Conservation (phyloP, 2,113 vertebrate genomes). For the Lampris incognitus region DNA sequence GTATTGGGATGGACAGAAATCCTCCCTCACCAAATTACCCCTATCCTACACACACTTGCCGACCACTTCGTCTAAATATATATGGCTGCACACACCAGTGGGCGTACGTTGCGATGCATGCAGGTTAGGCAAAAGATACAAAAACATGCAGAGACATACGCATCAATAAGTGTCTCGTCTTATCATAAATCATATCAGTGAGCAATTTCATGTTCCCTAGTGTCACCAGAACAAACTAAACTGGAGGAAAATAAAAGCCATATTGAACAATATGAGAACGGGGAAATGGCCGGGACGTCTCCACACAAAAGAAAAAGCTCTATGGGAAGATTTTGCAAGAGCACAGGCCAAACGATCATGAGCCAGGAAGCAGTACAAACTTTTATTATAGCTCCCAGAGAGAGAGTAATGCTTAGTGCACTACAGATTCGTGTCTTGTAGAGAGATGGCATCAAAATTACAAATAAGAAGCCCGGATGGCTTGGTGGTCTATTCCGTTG, state of each 20-base stretch:
- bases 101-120: not conserved
- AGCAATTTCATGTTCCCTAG: slow-evolving; percentile 63
- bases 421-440: not conserved
- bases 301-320: slow-evolving; percentile 13
- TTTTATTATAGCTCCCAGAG: slow-evolving; percentile 15
- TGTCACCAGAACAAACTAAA: slow-evolving; percentile 56
- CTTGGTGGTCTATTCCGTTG: no score
- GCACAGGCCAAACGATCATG: slow-evolving; percentile 33
- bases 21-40: slow-evolving; percentile 68
- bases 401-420: slow-evolving; percentile 4
- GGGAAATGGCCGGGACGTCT: slow-evolving; percentile 41
- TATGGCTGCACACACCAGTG: slow-evolving; percentile 21
- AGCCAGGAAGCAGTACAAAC: slow-evolving; percentile 4
- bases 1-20: slow-evolving; percentile 74
- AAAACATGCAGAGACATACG: slow-evolving; percentile 38
- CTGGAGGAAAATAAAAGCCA: slow-evolving; percentile 58
- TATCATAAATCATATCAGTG: slow-evolving; percentile 63
- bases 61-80: slow-evolving; percentile 63
- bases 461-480: not conserved
- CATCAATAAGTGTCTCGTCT: slow-evolving; percentile 63
- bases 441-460: slow-evolving; percentile 10
- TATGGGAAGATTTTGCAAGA: slow-evolving; percentile 36
- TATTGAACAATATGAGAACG: slow-evolving; percentile 51
- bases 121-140: slow-evolving; percentile 21
- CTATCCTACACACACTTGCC: slow-evolving; percentile 35